Base-by-base conservation (phyloP, 1,140 invertebrate genomes). In the Choristoneura fumiferana region DNA sequence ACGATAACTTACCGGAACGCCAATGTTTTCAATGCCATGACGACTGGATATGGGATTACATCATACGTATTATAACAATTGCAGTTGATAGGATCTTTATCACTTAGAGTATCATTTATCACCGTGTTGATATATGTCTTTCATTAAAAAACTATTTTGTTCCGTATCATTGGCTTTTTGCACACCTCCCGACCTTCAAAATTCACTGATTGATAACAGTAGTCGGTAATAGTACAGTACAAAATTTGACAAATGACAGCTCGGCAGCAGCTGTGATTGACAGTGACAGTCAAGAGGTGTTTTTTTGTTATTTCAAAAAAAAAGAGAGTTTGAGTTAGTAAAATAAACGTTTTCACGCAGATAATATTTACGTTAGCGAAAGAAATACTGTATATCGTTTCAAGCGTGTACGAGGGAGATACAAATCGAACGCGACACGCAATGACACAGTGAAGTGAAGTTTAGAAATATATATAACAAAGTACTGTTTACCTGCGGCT, bases 1-100 rank as follows among this genome's bases (percentile, higher is more conserved):
- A 15, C 8, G 12, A 49, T 6, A 22, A 22, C 43, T 49, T 49
- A 49, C 43, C 43, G 43, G 22, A 49, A 29, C 4, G 22, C 43
- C 8, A 49, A 4, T 49, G 43, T 49, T 49, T 49, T 49, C 18
- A 49, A 17, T 12, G 43, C 17, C 43, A 49, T 49, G 43, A 10
- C 29, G 43, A 49, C 43, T 12, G 43, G 4, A 12, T 29, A 3
- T 49, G n/a, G n/a, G n/a, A 49, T 49, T 49, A 49, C 43, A 49
- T 49, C 43, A 49, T 49, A 15, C 18, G 9, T 22, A 5, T n/a
- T 49, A 18, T 40, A 40, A 1, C 43, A 49, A n/a, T 12, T 29
- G 22, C 22, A 3, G 22, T 29, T 29, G 22, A 29, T 29, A 29
- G 22, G 22, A 29, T 29, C 43, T 18, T 49, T 49, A 49, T 49